These are phyloP conservation scores for Salvelinus namaycush DNA, from an alignment of 2,113 vertebrate genomes.

Conservation along the genomic window DNA sequence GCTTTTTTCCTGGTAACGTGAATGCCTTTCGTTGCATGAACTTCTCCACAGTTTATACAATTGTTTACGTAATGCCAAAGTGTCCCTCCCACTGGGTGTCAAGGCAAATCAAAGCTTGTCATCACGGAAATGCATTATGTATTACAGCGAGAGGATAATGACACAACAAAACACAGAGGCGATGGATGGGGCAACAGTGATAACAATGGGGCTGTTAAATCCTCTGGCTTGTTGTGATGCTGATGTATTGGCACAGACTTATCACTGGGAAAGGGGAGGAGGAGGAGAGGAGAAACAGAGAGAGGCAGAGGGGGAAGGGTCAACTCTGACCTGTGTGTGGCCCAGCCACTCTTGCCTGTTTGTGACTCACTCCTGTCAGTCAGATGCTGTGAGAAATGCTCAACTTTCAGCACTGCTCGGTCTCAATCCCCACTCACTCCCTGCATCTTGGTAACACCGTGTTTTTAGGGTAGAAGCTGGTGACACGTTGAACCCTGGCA, in stretches of 20 bases:
- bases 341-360: not conserved
- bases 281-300: not conserved
- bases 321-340: too few species aligned
- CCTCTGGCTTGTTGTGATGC: slow-evolving; percentile 2
- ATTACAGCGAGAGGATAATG: not conserved
- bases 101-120: not conserved
- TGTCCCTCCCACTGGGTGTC: slow-evolving; percentile 1
- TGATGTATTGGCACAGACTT: slow-evolving; percentile 7
- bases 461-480: too few species aligned
- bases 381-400: slow-evolving; percentile 13
- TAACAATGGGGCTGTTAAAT: slow-evolving; percentile 5
- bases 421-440: too few species aligned
- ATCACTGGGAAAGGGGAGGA: slow-evolving; percentile 20
- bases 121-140: not conserved
- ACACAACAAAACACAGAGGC: not conserved
- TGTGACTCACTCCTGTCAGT: slow-evolving; percentile 56
- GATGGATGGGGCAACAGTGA: not conserved
- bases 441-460: too few species aligned
- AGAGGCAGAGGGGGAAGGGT: slow-evolving; percentile 14
- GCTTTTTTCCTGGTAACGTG: slow-evolving; percentile 28
- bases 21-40: slow-evolving; percentile 22
- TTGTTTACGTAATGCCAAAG: slow-evolving; percentile 21
- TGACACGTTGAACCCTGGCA: too few species aligned
- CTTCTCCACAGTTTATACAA: slow-evolving; percentile 17
- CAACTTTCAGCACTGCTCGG: too few species aligned